phyloP scores from a whole-genome alignment of 2,797 vertebrate genomes.

The Rachycentron canadum region DNA sequence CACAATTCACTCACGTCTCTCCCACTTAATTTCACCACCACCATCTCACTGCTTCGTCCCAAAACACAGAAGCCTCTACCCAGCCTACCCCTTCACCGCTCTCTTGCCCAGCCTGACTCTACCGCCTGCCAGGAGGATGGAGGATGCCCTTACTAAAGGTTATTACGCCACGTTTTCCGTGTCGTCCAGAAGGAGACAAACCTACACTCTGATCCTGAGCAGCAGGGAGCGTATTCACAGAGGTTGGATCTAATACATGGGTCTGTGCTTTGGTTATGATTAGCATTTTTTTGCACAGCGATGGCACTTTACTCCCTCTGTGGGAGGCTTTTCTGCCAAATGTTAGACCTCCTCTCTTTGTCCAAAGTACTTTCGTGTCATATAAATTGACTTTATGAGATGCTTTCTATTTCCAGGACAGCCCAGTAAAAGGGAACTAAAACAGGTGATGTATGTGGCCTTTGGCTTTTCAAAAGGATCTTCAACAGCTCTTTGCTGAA shows the following conservation, averaged over 20 bases:
- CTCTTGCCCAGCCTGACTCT: not conserved
- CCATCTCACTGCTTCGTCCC: slow-evolving; percentile 22
- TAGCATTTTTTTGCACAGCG: slow-evolving; percentile 43
- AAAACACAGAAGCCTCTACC: slow-evolving; percentile 17
- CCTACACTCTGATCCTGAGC: slow-evolving; percentile 35
- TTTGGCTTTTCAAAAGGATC: slow-evolving; percentile 36
- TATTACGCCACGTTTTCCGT: slow-evolving; percentile 22
- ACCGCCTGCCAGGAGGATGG: slow-evolving; percentile 11
- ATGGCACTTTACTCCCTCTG: slow-evolving; percentile 28
- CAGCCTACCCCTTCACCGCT: not conserved
- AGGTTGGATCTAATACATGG: slow-evolving; percentile 13
- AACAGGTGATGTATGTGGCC: slow-evolving; percentile 44
- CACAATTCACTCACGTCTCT: slow-evolving; percentile 47
- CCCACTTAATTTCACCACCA: slow-evolving; percentile 41
- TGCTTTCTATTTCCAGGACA: slow-evolving; percentile 50
- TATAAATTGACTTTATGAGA: slow-evolving; percentile 65
- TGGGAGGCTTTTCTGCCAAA: slow-evolving; percentile 43
- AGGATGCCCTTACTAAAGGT: slow-evolving; percentile 51
- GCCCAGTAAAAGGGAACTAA: slow-evolving; percentile 56
- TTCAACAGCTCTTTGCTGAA: slow-evolving; percentile 28
- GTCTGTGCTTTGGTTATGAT: slow-evolving; percentile 24
- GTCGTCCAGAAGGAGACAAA: slow-evolving; percentile 27
- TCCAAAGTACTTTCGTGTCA: slow-evolving; percentile 52
- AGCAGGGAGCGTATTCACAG: slow-evolving; percentile 31
- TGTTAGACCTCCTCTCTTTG: slow-evolving; percentile 32